These are phyloP conservation scores for Andrena fulva DNA, from an alignment of 2,888 invertebrate genomes.

Conservation along the genomic window DNA sequence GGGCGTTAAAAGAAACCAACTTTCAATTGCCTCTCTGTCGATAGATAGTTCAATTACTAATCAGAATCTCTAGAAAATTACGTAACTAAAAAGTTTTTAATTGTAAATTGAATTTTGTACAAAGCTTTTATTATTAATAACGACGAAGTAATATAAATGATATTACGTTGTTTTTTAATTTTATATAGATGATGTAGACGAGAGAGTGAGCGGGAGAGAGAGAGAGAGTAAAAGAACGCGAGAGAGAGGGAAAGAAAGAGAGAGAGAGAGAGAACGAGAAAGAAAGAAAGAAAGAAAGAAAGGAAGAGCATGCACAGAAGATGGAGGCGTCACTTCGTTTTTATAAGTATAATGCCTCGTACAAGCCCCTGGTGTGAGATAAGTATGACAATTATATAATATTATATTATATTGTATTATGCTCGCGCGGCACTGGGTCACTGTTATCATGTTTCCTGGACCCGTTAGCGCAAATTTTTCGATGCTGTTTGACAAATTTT, in stretches of 20 bases:
- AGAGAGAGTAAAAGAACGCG: slow-evolving; percentile 3
- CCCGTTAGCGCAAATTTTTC: slow-evolving; percentile 75
- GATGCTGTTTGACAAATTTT: slow-evolving; percentile 77
- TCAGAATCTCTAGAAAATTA: slow-evolving; percentile 81
- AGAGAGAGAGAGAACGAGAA: slow-evolving; percentile 4
- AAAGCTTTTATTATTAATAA: slow-evolving; percentile 84
- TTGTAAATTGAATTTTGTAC: slow-evolving; percentile 84
- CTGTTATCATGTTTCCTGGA: slow-evolving; percentile 82
- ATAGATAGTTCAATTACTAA: slow-evolving; percentile 78
- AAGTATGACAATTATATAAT: slow-evolving; percentile 73
- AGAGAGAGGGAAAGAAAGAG: slow-evolving; percentile 56
- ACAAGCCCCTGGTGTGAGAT: slow-evolving; percentile 81
- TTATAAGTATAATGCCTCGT: slow-evolving; percentile 79
- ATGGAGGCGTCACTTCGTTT: slow-evolving; percentile 70
- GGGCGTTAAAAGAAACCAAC: slow-evolving; percentile 68
- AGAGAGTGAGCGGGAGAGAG: not conserved
- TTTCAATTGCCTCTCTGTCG: slow-evolving; percentile 72
- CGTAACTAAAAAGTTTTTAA: slow-evolving; percentile 83
- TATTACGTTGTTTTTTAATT: slow-evolving; percentile 85
- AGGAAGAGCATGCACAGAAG: slow-evolving; percentile 51
- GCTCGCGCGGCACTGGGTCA: slow-evolving; percentile 77
- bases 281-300: not conserved
- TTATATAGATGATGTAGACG: slow-evolving; percentile 82
- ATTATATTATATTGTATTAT: slow-evolving; percentile 70
- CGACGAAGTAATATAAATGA: slow-evolving; percentile 83